A percentile compares a stretch with the other conserved stretches of the same genome.
phyloP scores from a whole-genome alignment of 2,888 invertebrate genomes.

The Orthosia cruda region DNA sequence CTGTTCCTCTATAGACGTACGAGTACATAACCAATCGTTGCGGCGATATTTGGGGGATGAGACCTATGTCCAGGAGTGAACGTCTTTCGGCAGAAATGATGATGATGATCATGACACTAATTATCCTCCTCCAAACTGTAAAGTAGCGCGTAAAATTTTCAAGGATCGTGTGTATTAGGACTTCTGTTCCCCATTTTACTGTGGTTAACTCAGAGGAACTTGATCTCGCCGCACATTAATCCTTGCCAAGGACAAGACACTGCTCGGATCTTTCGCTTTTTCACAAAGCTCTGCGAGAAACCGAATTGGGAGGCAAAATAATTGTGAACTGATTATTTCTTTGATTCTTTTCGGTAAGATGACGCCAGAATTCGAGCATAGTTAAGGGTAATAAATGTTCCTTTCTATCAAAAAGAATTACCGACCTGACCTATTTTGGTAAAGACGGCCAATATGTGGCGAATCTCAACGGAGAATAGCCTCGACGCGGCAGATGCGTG shows the following conservation, averaged over 20 bases:
- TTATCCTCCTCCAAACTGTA: background rate
- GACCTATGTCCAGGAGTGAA: too few relatives aligned
- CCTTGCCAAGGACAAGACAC: slow-evolving; percentile 62
- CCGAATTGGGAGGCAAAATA: slow-evolving; percentile 33
- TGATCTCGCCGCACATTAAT: slow-evolving; percentile 67
- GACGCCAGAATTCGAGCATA: background rate
- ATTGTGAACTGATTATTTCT: slow-evolving; percentile 18
- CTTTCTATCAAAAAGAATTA: too few relatives aligned
- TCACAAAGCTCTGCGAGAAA: slow-evolving; percentile 53
- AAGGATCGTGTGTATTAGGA: background rate
- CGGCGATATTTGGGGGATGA: too few relatives aligned
- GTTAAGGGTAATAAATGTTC: too few relatives aligned
- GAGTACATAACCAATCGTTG: too few relatives aligned
- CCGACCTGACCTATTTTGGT: too few relatives aligned
- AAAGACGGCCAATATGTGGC: too few relatives aligned
- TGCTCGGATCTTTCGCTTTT: slow-evolving; percentile 57
- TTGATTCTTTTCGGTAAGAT: background rate
- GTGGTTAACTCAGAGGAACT: slow-evolving; percentile 37
- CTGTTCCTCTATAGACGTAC: too few relatives aligned
- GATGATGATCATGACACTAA: background rate
- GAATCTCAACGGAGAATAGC: too few relatives aligned
- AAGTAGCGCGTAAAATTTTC: background rate
- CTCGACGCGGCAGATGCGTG: too few relatives aligned
- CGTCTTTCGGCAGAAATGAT: too few relatives aligned
- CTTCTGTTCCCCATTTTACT: slow-evolving; percentile 8